A percentile compares a stretch with the other conserved stretches of the same genome.
These are phyloP conservation scores for Chelon auratus DNA, from an alignment of 2,797 vertebrate genomes.

Conservation along the genomic window DNA sequence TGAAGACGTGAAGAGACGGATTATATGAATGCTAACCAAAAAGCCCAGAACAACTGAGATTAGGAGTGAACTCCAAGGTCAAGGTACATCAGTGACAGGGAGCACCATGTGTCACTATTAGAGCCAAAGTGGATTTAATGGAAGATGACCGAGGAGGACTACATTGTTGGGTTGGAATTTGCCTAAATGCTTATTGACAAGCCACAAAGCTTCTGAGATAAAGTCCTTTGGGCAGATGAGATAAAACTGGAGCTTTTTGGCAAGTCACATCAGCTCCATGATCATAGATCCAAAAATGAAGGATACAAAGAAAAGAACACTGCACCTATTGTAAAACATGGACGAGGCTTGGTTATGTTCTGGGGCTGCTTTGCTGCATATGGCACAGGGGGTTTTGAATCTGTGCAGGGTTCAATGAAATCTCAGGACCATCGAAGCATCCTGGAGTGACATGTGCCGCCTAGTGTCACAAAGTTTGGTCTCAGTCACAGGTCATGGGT, in stretches of 20 bases:
- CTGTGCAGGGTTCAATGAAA: background rate
- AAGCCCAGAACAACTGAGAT: background rate
- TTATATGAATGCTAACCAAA: background rate
- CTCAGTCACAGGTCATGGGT: background rate
- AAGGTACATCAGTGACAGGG: background rate
- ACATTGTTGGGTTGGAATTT: background rate
- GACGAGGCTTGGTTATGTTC: too few relatives aligned
- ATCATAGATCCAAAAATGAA: too few relatives aligned
- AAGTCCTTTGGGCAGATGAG: too few relatives aligned
- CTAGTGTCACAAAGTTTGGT: conserved; percentile 9
- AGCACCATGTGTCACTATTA: background rate
- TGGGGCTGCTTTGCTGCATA: too few relatives aligned
- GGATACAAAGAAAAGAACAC: too few relatives aligned
- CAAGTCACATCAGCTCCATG: too few relatives aligned
- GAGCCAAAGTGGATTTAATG: background rate
- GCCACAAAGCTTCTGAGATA: too few relatives aligned
- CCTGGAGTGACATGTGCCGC: background rate
- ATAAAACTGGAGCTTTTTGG: too few relatives aligned
- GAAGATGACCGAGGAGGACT: background rate
- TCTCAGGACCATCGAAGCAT: background rate
- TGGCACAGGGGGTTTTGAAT: too few relatives aligned
- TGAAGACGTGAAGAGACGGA: background rate
- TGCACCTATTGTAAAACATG: too few relatives aligned
- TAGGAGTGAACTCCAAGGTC: background rate
- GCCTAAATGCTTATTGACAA: too few relatives aligned